phyloP scores from a whole-genome alignment of 1,140 invertebrate genomes.

The Drosophila pachea region DNA sequence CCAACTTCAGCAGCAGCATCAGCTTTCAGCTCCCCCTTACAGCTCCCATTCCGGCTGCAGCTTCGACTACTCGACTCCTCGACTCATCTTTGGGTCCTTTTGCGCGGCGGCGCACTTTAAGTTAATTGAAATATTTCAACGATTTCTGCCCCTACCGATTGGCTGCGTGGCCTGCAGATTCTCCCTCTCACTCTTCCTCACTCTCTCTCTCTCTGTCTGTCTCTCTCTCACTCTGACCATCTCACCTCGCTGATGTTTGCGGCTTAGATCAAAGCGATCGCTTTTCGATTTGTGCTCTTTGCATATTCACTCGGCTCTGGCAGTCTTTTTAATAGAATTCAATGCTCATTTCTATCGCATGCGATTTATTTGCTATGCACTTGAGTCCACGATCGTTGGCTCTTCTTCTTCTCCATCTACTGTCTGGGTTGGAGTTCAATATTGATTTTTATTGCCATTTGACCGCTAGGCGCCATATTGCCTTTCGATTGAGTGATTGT shows the following conservation, averaged over 20 bases:
- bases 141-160: slow-evolving; percentile 60
- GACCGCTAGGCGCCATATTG: slow-evolving; percentile 76
- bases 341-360: slow-evolving; percentile 78
- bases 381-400: slow-evolving; percentile 61
- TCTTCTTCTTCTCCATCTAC: slow-evolving; percentile 13
- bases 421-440: slow-evolving; percentile 44
- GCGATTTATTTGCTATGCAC: slow-evolving; percentile 74
- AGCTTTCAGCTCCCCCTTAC: background rate
- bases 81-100: slow-evolving; percentile 18
- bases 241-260: slow-evolving; percentile 22
- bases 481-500: slow-evolving; percentile 72
- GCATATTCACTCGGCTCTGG: slow-evolving; percentile 48
- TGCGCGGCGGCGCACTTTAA: slow-evolving; percentile 63
- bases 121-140: slow-evolving; percentile 79
- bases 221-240: slow-evolving; percentile 59
- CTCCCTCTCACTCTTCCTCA: slow-evolving; percentile 53
- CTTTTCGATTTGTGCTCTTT: slow-evolving; percentile 54
- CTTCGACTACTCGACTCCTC: slow-evolving; percentile 8
- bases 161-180: slow-evolving; percentile 52
- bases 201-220: slow-evolving; percentile 19
- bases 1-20: too few relatives aligned
- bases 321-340: slow-evolving; percentile 75
- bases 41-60: slow-evolving; percentile 3
- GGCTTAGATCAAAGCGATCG: slow-evolving; percentile 67
- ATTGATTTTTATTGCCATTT: slow-evolving; percentile 76